Conservation (phyloP, 2,888 invertebrate genomes). For the Cephus spinipes region DNA sequence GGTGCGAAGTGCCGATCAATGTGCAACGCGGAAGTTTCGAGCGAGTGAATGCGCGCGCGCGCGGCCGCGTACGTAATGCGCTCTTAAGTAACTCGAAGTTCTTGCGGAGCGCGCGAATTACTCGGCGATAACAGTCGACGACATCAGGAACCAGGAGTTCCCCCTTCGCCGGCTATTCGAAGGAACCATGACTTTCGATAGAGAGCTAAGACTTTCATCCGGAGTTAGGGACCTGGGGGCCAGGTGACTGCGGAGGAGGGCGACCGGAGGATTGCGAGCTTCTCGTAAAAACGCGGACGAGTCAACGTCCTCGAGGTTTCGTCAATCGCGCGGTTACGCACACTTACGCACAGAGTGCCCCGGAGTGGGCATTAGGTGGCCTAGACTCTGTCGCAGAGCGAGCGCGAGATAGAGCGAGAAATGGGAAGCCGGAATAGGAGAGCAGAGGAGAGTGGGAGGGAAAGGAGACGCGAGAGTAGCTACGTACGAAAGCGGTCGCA, state of each 20-base stretch:
- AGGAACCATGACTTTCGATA: not conserved
- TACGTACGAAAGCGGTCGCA: not conserved
- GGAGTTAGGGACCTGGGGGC: not conserved
- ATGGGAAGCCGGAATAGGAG: conserved; percentile 29
- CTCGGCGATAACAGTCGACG: not conserved
- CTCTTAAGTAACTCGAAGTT: conserved; percentile 43
- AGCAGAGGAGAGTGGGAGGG: conserved; percentile 6
- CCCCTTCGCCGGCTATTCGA: not conserved
- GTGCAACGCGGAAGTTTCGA: conserved; percentile 55
- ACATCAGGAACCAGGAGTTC: not conserved
- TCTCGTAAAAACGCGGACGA: conserved; percentile 1
- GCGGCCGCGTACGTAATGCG: conserved; percentile 52
- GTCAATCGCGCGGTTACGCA: not conserved
- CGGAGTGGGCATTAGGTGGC: not conserved
- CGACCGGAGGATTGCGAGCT: not conserved
- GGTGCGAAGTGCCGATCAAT: conserved; percentile 41
- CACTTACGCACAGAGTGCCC: not conserved
- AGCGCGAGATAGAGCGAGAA: conserved; percentile 32
- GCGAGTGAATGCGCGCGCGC: conserved; percentile 34
- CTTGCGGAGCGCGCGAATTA: not conserved
- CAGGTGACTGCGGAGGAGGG: not conserved
- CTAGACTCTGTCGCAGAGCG: not conserved
- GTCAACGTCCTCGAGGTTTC: not conserved
- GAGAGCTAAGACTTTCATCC: not conserved
- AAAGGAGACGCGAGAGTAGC: conserved; percentile 18